Base-by-base conservation (phyloP, 92 coral and sea anemone genomes). In the Blastomussa wellsi region DNA sequence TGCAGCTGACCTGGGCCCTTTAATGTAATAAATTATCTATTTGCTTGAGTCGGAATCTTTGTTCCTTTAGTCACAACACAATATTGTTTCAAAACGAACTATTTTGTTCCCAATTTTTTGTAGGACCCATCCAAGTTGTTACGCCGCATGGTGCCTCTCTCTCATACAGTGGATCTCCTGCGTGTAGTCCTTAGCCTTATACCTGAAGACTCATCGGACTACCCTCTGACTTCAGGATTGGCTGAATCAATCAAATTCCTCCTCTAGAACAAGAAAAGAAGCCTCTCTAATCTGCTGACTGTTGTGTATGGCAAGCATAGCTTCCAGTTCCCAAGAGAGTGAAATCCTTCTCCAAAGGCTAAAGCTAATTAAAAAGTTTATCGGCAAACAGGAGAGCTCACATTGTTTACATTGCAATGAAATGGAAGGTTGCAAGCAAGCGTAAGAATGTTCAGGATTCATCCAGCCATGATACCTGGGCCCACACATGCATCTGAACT, bases 51-150 rank as follows among this genome's bases (percentile, higher is more conserved):
- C 16, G 16, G 64, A 55, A 55, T 55, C 28, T 55, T 55, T 53
- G 8, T 24, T 55, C 64, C 60, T 57, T 20, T 24, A 57, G 12
- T 57, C 29, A 57, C 65, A 57, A 24, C 29, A 57, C 65, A 24
- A 26, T 10, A 57, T 24, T 35, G 77, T 59, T 70, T 32, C 7
- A 5, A 62, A 62, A 62, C 0, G 12, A 44, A 9, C 68, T 62
- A 48, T 37, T 67, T 10, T 78, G 26, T 26, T 60, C 19, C 62
- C 55, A 73, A 77, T 55, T 62, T 65, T 73, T 38, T 70, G 9
- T 81, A 96, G 98, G 98, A 92, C 66, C 91, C 90, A 13, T 79
- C 92, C 85, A 96, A 90, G 85, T 91, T 96, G 29, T 59, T 31
- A 57, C 89, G 94, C 62, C 96, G 92, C 55, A 89, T 67, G 26